phyloP scores from a whole-genome alignment of 2,888 invertebrate species.

The Malthinus seriepunctatus region DNA sequence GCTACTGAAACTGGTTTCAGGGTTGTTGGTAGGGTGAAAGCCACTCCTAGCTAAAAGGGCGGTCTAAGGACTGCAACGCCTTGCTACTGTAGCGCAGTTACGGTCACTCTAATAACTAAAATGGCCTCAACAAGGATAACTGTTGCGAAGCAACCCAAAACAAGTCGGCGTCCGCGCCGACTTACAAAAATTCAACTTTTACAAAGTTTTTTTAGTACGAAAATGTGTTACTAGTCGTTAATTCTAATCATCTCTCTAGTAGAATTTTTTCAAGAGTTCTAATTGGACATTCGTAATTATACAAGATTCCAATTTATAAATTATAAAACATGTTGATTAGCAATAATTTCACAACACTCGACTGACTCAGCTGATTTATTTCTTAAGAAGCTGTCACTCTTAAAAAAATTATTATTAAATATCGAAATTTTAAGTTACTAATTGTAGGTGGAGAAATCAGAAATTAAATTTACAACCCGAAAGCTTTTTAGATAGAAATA shows the following conservation, averaged over 20 bases:
- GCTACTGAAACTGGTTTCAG: constrained; percentile 7
- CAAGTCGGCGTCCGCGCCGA: not conserved
- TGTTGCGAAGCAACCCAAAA: constrained; percentile 21
- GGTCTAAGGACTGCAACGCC: constrained; percentile 42
- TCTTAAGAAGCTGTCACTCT: constrained; percentile 38
- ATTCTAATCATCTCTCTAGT: no score
- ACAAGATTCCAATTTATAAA: constrained; percentile 27
- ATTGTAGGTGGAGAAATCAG: constrained; percentile 2
- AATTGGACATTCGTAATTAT: not conserved
- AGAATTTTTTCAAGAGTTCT: not conserved
- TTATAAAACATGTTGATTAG: constrained; percentile 38
- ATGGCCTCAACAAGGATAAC: constrained; percentile 24
- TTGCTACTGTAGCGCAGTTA: constrained; percentile 39
- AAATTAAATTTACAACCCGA: not conserved
- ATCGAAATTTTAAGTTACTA: constrained; percentile 1
- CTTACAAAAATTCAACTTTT: not conserved
- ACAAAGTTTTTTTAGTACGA: not conserved
- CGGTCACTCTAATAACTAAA: constrained; percentile 40
- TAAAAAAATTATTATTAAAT: constrained; percentile 10
- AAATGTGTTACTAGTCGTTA: no score
- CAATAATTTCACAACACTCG: constrained; percentile 38
- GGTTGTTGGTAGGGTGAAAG: constrained; percentile 30
- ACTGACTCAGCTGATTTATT: constrained; percentile 36
- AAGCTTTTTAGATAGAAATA: constrained; percentile 26
- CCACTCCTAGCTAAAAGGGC: constrained; percentile 47